Evolutionary conservation across 2,797 vertebrate species (phyloP).

Genomic region (Melanotaenia trifasciata): DNA sequence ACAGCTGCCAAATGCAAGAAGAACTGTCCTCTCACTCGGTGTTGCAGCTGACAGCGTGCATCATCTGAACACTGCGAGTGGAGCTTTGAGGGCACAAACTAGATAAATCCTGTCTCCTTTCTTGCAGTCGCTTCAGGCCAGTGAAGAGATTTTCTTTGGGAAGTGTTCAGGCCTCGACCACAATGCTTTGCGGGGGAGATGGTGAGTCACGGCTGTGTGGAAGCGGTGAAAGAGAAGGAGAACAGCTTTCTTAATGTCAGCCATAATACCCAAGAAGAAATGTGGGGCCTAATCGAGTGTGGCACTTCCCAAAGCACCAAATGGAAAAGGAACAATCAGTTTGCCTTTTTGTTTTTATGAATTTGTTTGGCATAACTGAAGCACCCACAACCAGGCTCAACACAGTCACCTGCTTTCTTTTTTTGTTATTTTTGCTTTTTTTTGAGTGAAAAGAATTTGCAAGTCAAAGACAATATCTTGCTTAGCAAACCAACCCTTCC

Average conservation of each 20-base stretch:
- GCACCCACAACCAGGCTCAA: constrained; percentile 37
- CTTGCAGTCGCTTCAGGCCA: constrained; percentile 56
- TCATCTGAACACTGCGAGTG: constrained; percentile 44
- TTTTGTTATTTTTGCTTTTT: constrained; percentile 23
- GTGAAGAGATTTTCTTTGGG: constrained; percentile 46
- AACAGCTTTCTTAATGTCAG: constrained; percentile 68
- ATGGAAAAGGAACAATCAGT: constrained; percentile 38
- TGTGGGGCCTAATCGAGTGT: constrained; percentile 43
- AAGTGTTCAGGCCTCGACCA: constrained; percentile 47
- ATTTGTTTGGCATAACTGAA: constrained; percentile 19
- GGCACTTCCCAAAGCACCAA: constrained; percentile 63
- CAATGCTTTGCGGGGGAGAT: constrained; percentile 60
- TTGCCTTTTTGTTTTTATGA: constrained; percentile 28
- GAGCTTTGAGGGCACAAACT: constrained; percentile 58
- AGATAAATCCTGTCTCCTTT: constrained; percentile 59
- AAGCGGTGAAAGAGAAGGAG: constrained; percentile 63
- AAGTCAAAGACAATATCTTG: constrained; percentile 40
- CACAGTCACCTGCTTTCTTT: constrained; percentile 7
- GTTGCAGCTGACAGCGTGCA: constrained; percentile 46
- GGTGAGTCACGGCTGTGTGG: constrained; percentile 63
- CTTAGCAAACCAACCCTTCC: constrained; percentile 40
- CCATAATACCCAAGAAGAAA: constrained; percentile 60
- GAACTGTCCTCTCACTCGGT: constrained; percentile 36
- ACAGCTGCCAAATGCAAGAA: constrained; percentile 28
- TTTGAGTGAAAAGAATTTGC: constrained; percentile 12